phyloP scores from a whole-genome alignment of 2,113 vertebrate species.

The Melanostigma gelatinosum region DNA sequence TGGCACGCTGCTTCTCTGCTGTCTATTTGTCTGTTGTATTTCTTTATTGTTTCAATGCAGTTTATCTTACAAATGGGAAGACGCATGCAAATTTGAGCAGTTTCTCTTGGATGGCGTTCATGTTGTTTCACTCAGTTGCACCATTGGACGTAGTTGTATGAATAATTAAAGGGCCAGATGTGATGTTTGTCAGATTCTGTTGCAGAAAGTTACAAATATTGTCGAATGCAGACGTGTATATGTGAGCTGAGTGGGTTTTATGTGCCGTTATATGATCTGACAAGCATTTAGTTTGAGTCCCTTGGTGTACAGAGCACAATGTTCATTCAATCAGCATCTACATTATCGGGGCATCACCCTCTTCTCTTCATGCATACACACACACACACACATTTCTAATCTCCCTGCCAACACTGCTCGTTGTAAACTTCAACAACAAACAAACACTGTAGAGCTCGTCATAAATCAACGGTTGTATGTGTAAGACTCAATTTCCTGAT shows the following conservation, averaged over 20 bases:
- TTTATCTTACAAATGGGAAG: neutral
- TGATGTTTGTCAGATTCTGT: neutral
- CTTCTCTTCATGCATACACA: neutral
- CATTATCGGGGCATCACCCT: constrained; percentile 14
- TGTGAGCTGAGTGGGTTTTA: neutral
- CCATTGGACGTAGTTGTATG: neutral
- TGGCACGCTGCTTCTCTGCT: neutral
- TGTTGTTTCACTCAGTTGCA: neutral
- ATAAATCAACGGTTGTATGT: constrained; percentile 57
- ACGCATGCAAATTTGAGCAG: neutral
- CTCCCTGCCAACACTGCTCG: constrained; percentile 30
- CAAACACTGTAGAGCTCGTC: constrained; percentile 49
- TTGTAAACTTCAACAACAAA: constrained; percentile 55
- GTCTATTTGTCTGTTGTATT: neutral
- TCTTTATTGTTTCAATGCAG: neutral
- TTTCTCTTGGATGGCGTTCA: neutral
- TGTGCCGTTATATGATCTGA: constrained; percentile 2
- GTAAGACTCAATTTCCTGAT: constrained; percentile 66
- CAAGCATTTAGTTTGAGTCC: neutral
- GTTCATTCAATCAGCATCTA: neutral
- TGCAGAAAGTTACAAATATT: neutral
- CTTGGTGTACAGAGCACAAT: neutral
- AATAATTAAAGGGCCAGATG: neutral
- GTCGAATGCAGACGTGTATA: neutral
- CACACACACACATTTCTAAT: constrained; percentile 2